Evolutionary conservation across 2,797 vertebrate genomes (phyloP), one percentile per base, ranked within the genome.

Genomic region (Monodelphis domestica): DNA sequence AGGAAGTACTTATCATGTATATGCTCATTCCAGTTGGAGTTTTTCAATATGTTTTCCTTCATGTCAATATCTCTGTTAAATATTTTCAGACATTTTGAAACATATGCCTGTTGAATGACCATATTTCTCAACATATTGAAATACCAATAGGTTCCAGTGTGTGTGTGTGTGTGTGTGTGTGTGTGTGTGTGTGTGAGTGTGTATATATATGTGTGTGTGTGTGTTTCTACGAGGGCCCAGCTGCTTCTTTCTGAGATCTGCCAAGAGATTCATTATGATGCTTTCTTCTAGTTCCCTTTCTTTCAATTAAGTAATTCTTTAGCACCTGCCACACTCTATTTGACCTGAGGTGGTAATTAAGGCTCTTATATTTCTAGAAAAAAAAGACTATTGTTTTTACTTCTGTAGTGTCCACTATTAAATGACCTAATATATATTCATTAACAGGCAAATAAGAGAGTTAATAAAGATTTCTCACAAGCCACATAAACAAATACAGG

Each of bases 51-150:
- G 53, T 91, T 29, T 50, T 70, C 89, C 93, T 95, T 96, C 53
- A 54, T 33, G 95, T 95, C 54, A 93, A 53, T 94, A 2, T n/a
- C 95, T 95, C 26, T 95, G 57, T 93, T 96, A 97, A 98, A 96
- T 96, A 95, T 97, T 96, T 96, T 96, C 57, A 96, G 95, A 87
- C 9, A 15, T 94, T 96, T 94, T 92, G 90, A 91, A 97, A 91
- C 95, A 95, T 95, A 50, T 92, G 91, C 87, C 91, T 63, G n/a
- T 95, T 94, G 33, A 93, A 93, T 89, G 91, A 54, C 53, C 95
- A 93, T 95, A 95, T 95, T 97, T 98, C 97, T 97, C 45, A 97
- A 89, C 94, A 96, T 97, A 97, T 96, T 98, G 96, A 96, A 96
- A 96, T 94, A 96, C 38, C 88, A 95, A 93, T 90, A 92, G 11